Evolutionary conservation across 2,113 vertebrate species (phyloP), one percentile per base, ranked within the genome.

Genomic region (Tetraodon nigroviridis): DNA sequence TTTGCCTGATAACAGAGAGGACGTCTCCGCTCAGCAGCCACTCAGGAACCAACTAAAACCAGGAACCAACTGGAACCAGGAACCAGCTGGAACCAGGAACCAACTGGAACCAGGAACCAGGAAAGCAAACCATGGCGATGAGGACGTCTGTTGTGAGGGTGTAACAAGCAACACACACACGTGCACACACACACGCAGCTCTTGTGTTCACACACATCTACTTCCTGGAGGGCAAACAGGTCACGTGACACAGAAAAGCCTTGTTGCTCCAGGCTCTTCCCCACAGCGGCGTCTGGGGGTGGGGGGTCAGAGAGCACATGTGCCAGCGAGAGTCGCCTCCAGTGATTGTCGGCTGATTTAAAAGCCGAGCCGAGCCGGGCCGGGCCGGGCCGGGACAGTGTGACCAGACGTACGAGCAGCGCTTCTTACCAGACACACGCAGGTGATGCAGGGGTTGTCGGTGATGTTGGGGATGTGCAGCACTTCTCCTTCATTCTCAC

Each of bases 371-470:
- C 8, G 29, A 32, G 56, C 29, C 62, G 74, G 65, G 71, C 29
- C 29, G 29, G 6, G 29, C 29, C 8, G 29, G 8, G 56, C 29
- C 62, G 74, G 65, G 71, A 81, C 72, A 67, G 63, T 52, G 10
- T 59, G 73, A 80, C 55, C 76, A 45, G 66, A 54, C 48, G 37
- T n/a, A 24, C 11, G 6, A 32, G 1, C 6, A 10, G n/a, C n/a
- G n/a, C n/a, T 14, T 51, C 93, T 94, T 90, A 99, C 97, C 97
- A 91, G 87, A 83, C 96, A 99, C 61, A 93, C 84, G 69, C 97
- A 99, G 90, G 94, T 92, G 78, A 99, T 98, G 79, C 97, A 99
- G 67, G 97, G 97, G 81, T 98, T 98, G 92, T 99, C 96, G 0
- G 95, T 98, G 90, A 98, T 99, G 85, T 95, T 97, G 2, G 96